Evolutionary conservation across 2,888 invertebrate species (phyloP).

Genomic region (Alviniconcha strummeri): DNA sequence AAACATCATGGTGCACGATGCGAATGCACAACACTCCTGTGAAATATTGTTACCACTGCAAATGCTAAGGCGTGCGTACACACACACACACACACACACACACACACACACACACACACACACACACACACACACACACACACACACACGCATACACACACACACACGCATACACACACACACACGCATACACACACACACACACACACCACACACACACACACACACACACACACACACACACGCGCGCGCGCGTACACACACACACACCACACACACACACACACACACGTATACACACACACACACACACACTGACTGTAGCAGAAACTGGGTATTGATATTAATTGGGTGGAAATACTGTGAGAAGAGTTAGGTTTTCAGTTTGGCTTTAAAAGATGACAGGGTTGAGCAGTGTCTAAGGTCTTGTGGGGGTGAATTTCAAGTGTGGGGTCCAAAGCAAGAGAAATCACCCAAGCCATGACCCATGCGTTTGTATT

Average conservation of each 20-base stretch:
- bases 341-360: too few relatives aligned
- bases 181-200: constrained; percentile 21
- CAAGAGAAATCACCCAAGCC: too few relatives aligned
- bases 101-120: neutral
- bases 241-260: too few relatives aligned
- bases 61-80: neutral
- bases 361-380: too few relatives aligned
- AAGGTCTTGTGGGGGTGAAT: too few relatives aligned
- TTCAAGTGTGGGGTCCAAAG: too few relatives aligned
- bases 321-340: neutral
- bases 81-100: neutral
- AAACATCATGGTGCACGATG: neutral
- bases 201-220: neutral
- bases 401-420: too few relatives aligned
- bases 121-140: neutral
- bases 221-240: constrained; percentile 21
- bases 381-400: too few relatives aligned
- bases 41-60: neutral
- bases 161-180: constrained; percentile 30
- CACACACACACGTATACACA: too few relatives aligned
- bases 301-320: too few relatives aligned
- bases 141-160: constrained; percentile 30
- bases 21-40: neutral
- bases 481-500: too few relatives aligned
- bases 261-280: too few relatives aligned